Evolutionary conservation across 2,888 invertebrate genomes (phyloP).

Genomic region (Micropterix aruncella): DNA sequence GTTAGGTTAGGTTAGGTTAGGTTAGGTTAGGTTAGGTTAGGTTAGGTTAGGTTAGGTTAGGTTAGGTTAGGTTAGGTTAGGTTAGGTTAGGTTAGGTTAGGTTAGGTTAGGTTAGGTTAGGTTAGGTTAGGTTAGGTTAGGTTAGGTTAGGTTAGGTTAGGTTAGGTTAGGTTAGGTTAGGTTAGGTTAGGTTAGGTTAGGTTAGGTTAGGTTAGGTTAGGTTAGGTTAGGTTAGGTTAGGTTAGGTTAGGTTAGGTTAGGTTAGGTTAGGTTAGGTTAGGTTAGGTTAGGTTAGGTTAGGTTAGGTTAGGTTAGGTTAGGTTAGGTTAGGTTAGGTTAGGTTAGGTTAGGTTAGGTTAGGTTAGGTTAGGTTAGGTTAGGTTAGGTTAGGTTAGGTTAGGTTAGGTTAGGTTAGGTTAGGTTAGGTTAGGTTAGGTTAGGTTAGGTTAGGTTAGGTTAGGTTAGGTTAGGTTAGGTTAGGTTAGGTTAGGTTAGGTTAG

Average conservation of each 20-base stretch:
- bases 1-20: constrained; percentile 7
- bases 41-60: constrained; percentile 5
- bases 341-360: constrained; percentile 13
- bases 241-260: constrained; percentile 1
- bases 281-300: constrained; percentile 5
- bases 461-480: constrained; percentile 10
- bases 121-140: constrained; percentile 1
- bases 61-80: constrained; percentile 8
- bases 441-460: constrained; percentile 10
- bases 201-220: background rate
- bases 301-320: constrained; percentile 3
- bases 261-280: background rate
- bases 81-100: constrained; percentile 5
- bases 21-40: constrained; percentile 5
- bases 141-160: constrained; percentile 3
- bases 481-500: constrained; percentile 9
- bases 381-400: constrained; percentile 13
- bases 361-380: constrained; percentile 13
- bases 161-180: background rate
- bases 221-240: background rate
- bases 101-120: constrained; percentile 2
- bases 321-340: constrained; percentile 13
- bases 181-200: constrained; percentile 2
- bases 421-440: constrained; percentile 7
- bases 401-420: constrained; percentile 7